phyloP scores from a whole-genome alignment of 2,797 vertebrate genomes.

The Scolopax rusticola region DNA sequence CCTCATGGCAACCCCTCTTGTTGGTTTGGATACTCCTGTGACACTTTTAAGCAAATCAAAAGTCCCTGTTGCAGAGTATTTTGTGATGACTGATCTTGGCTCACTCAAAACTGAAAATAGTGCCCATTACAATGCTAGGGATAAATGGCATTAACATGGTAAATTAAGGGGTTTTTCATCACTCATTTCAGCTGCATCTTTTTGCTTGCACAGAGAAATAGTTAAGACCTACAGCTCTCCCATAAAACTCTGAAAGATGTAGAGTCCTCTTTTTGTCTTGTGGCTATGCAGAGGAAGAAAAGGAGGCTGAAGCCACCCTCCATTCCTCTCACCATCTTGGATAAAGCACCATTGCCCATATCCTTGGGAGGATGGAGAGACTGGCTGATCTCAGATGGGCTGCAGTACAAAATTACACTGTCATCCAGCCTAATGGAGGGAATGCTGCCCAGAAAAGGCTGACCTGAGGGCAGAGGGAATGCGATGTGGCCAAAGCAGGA shows the following conservation, averaged over 20 bases:
- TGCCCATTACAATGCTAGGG: neutral
- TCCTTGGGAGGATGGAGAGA: neutral
- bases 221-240: neutral
- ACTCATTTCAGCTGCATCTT: neutral
- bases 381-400: neutral
- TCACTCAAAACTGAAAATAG: neutral
- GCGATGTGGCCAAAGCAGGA: neutral
- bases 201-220: neutral
- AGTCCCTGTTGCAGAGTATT: neutral
- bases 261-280: neutral
- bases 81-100: neutral
- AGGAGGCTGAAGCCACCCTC: neutral
- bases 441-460: neutral
- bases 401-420: neutral
- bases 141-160: neutral
- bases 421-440: neutral
- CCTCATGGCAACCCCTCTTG: neutral
- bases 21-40: neutral
- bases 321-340: neutral
- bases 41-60: neutral
- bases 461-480: neutral
- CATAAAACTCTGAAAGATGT: neutral
- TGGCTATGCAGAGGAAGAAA: neutral
- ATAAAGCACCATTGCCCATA: neutral
- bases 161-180: neutral